Base-by-base conservation (phyloP, 2,888 invertebrate genomes). In the Euzetes globulus region DNA sequence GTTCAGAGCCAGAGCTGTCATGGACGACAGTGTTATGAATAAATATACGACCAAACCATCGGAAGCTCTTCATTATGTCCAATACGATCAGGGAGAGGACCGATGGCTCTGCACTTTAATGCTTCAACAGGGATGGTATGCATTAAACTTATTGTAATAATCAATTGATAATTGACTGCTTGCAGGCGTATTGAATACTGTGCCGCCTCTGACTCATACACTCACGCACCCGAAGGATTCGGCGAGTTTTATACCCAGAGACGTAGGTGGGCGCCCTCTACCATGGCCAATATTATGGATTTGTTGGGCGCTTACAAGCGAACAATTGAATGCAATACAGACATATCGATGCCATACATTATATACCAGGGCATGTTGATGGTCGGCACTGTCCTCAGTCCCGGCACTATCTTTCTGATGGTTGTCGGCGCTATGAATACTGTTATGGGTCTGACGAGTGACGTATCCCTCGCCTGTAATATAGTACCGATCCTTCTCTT, bases 81-180 rank as follows among this genome's bases (percentile, higher is more conserved):
- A 86, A 80, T 86, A 85, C 79, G 85, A 85, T 81, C 85, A 85
- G 80, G 85, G 96, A 63, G 98, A 99, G 86, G 98, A 99, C 87
- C 90, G 98, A 83, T 99, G 98, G 98, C 86, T 99, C 75, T 98
- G 98, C 82, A 99, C 98, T 0, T 85, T 99, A 60, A 85, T 99
- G n/a, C 86, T 99, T 11, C 98, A 99, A 85, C 87, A 97, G 83
- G 98, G 98, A 15, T 98, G 98, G 83, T 89, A 97, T 78, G 97
- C n/a, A n/a, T n/a, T 97, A 1, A 41, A 41, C 13, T 41, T 15
- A 29, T 41, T 41, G 1, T 4, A 11, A 41, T 13, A 13, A 4
- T 41, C 13, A 5, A 41, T 41, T 11, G 7, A 33, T 33, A 41
- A 41, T 9, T 41, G 1, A 4, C 22, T 1, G 13, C 27, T 33